A percentile compares a stretch with the other conserved stretches of the same genome.
phyloP scores from a whole-genome alignment of 2,113 vertebrate species.

The Hemibagrus wyckioides region DNA sequence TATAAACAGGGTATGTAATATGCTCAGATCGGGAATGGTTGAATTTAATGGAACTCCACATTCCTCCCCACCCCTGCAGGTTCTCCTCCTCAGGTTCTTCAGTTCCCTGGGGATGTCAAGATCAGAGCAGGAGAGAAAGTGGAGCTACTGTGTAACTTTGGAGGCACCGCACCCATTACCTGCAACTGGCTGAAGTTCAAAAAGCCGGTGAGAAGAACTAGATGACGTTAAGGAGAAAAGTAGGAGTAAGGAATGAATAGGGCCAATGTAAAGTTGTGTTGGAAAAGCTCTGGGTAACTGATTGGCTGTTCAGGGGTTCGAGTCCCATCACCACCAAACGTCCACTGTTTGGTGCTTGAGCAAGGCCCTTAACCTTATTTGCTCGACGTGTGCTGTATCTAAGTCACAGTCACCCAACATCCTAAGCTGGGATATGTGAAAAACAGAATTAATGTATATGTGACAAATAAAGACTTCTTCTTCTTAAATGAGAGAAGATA shows the following conservation, averaged over 20 bases:
- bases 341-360: too few species aligned
- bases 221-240: background rate
- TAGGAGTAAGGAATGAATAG: background rate
- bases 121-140: conserved; percentile 90
- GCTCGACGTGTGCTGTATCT: too few species aligned
- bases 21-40: background rate
- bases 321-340: too few species aligned
- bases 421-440: too few species aligned
- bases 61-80: conserved; percentile 65
- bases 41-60: background rate
- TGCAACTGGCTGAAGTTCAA: conserved; percentile 98
- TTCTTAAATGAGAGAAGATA: background rate
- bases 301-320: too few species aligned
- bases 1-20: background rate
- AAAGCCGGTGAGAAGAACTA: conserved; percentile 82
- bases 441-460: too few species aligned
- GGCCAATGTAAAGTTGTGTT: background rate
- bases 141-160: conserved; percentile 86
- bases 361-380: too few species aligned
- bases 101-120: conserved; percentile 95
- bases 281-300: too few species aligned
- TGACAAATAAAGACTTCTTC: too few species aligned
- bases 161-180: conserved; percentile 85
- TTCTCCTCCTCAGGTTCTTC: conserved; percentile 86
- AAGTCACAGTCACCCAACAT: too few species aligned